phyloP scores from a whole-genome alignment of 2,888 invertebrate genomes.

The Linhomoeus sp. region DNA sequence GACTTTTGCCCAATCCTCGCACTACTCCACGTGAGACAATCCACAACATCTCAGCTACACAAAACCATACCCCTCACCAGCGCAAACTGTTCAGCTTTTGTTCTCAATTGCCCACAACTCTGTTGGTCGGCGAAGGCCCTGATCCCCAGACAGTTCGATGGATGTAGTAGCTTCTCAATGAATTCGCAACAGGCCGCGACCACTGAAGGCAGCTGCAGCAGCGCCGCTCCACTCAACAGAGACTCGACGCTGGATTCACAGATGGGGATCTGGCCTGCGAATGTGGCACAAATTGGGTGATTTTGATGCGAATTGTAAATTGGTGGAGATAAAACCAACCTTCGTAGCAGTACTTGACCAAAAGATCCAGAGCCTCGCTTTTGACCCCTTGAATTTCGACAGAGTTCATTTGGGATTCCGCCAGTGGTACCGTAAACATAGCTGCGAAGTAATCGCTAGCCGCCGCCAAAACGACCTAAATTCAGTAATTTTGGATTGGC shows the following conservation, averaged over 20 bases:
- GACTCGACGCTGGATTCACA: conserved; percentile 68
- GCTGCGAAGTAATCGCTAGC: conserved; percentile 84
- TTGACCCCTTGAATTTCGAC: conserved; percentile 64
- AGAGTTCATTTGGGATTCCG: conserved; percentile 61
- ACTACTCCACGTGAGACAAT: no score
- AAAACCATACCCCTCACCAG: no score
- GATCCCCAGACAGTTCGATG: conserved; percentile 81
- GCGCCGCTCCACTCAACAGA: conserved; percentile 59
- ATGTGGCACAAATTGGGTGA: not conserved
- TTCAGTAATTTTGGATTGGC: no score
- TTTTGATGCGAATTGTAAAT: not conserved
- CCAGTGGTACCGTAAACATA: conserved; percentile 69
- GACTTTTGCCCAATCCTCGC: no score
- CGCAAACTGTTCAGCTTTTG: conserved; percentile 61
- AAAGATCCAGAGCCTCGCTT: conserved; percentile 58
- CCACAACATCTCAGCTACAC: no score
- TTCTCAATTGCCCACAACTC: conserved; percentile 56
- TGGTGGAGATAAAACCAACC: conserved; percentile 33
- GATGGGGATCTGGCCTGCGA: not conserved
- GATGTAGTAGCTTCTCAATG: conserved; percentile 67
- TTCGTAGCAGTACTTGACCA: conserved; percentile 76
- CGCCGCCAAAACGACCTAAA: conserved; percentile 59
- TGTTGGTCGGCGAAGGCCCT: conserved; percentile 69
- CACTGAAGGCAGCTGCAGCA: conserved; percentile 60
- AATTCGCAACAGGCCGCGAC: conserved; percentile 73